Evolutionary conservation across 1,140 invertebrate genomes (phyloP), one percentile per base, ranked within the genome.

Genomic region (Chironomus striatipennis): DNA sequence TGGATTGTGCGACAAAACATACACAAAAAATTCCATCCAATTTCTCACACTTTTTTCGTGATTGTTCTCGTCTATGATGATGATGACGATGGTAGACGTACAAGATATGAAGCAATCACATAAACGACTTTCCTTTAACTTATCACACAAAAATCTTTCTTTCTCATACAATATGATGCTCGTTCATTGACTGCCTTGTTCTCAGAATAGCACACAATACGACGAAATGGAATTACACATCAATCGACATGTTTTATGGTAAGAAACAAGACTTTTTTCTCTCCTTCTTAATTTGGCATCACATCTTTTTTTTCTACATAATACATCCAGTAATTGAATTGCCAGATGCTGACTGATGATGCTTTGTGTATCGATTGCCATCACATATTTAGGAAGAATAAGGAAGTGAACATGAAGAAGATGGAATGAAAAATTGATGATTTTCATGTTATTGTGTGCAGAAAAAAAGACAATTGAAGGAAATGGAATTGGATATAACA

Each of bases 271-370:
- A 70, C 18, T 34, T 34, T 34, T 5, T 34, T 34, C 20, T 20
- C 65, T n/a, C n/a, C n/a, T n/a, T n/a, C 20, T 70, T 21, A 70
- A 70, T 70, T 70, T 70, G 65, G 65, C 65, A 70, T 70, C 65
- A 70, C 20, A 21, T 70, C 4, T 57, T n/a, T 57, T 57, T 57
- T 57, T 57, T 57, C 12, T 57, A 70, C 65, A 70, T 21, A 70
- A 70, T 70, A 70, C 20, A 15, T 70, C 6, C 65, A 70, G 65
- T 70, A 70, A 70, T 70, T 70, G 65, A 70, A 70, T 70, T 70
- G 65, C 65, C 65, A 70, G 65, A 70, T 70, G 65, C 47, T 70
- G 17, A 70, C 65, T 70, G 65, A 70, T 70, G 65, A 70, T 70
- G 65, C 20, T 70, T 34, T 18, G 65, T 10, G 47, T 57, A 57